phyloP scores from a whole-genome alignment of 2,113 vertebrate genomes.

The Sinosuthora webbiana region DNA sequence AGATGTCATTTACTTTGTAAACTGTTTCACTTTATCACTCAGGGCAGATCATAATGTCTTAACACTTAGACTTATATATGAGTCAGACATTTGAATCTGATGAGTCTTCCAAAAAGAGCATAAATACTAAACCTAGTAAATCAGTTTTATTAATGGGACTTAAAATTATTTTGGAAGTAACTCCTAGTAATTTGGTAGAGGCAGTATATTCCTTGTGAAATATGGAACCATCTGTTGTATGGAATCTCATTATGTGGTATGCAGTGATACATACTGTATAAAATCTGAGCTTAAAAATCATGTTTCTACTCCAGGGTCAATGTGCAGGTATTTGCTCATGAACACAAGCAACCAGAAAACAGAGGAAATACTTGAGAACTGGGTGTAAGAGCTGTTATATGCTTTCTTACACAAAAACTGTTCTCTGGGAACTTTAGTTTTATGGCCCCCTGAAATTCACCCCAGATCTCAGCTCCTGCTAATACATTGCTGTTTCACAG shows the following conservation, averaged over 20 bases:
- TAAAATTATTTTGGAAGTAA: constrained; percentile 49
- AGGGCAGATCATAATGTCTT: constrained; percentile 50
- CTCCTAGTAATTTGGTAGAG: constrained; percentile 37
- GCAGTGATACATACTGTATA: neutral
- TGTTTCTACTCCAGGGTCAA: neutral
- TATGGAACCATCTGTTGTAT: constrained; percentile 35
- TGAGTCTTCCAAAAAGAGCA: constrained; percentile 31
- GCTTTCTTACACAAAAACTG: neutral
- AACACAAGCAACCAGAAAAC: neutral
- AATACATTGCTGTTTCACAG: neutral
- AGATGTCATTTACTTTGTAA: constrained; percentile 58
- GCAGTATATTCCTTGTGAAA: constrained; percentile 45
- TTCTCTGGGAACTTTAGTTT: neutral
- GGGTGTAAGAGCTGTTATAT: neutral
- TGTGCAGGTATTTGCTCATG: neutral
- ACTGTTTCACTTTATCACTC: constrained; percentile 53
- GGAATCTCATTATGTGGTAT: constrained; percentile 24
- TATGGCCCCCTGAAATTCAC: neutral
- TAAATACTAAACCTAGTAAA: constrained; percentile 32
- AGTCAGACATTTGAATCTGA: constrained; percentile 47
- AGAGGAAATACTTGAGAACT: neutral
- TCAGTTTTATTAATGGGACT: constrained; percentile 55
- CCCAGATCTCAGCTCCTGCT: neutral
- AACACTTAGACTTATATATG: neutral
- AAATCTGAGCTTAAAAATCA: neutral